These are phyloP conservation scores for Zelostemma sp. DNA, from an alignment of 1,140 invertebrate species.

Conservation along the genomic window DNA sequence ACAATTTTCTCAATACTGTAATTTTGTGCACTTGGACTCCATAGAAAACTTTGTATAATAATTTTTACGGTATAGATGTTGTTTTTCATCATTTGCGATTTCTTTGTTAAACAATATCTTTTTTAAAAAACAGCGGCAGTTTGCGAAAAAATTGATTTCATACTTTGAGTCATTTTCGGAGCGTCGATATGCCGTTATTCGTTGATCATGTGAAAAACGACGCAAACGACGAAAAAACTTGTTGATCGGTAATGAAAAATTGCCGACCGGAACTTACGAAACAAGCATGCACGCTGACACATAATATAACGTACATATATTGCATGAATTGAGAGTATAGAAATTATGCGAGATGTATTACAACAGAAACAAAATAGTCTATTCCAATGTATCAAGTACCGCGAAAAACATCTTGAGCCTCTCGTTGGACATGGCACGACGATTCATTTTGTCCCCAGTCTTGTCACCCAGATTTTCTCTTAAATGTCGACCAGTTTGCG, in stretches of 20 bases:
- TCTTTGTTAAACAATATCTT: too few relatives aligned
- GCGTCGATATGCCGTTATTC: too few relatives aligned
- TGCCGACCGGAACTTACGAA: conserved; percentile 54
- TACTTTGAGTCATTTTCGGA: too few relatives aligned
- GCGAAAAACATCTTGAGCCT: conserved; percentile 95
- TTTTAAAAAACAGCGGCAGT: too few relatives aligned
- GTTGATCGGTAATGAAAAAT: neutral
- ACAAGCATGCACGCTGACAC: conserved; percentile 61
- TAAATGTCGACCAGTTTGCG: conserved; percentile 57
- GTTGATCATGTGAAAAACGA: too few relatives aligned
- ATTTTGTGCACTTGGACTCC: too few relatives aligned
- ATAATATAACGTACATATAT: conserved; percentile 38
- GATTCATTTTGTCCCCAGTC: conserved; percentile 77
- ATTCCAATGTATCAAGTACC: conserved; percentile 72
- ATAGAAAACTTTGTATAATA: too few relatives aligned
- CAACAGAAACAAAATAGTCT: conserved; percentile 25
- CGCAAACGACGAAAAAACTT: neutral
- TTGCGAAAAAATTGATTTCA: too few relatives aligned
- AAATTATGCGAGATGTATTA: conserved; percentile 21
- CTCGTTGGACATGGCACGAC: conserved; percentile 89
- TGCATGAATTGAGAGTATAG: conserved; percentile 44
- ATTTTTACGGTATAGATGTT: too few relatives aligned
- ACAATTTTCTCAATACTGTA: too few relatives aligned
- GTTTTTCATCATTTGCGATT: too few relatives aligned
- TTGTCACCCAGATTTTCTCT: conserved; percentile 71